Evolutionary conservation across 2,797 vertebrate species (phyloP).

Genomic region (Acropternis orthonyx): DNA sequence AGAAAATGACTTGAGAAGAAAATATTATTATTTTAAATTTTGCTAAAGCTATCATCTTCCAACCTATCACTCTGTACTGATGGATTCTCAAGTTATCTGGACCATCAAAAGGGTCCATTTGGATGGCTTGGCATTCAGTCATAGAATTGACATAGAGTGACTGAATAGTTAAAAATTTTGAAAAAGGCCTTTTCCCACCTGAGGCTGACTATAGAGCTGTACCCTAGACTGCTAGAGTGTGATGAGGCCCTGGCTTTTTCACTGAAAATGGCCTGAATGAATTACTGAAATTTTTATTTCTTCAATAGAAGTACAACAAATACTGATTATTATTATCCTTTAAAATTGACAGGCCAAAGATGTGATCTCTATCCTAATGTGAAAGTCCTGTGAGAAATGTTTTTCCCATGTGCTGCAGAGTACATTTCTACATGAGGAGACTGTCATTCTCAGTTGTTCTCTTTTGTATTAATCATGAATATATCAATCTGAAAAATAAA

Average conservation of each 20-base stretch:
- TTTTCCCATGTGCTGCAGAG: not conserved
- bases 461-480: constrained; percentile 17
- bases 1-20: not conserved
- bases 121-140: not conserved
- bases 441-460: not conserved
- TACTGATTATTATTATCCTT: not conserved
- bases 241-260: not conserved
- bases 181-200: not conserved
- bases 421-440: not conserved
- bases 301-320: not conserved
- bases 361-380: not conserved
- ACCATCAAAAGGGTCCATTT: not conserved
- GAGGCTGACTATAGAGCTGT: not conserved
- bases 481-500: constrained; percentile 19
- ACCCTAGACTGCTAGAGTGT: not conserved
- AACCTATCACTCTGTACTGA: not conserved
- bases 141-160: no score
- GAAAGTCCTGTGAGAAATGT: not conserved
- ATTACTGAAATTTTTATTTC: not conserved
- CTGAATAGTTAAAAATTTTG: not conserved
- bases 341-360: not conserved
- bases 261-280: not conserved
- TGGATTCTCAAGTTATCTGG: not conserved
- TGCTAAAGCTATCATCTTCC: not conserved
- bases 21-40: not conserved